Conservation (phyloP, 2,113 vertebrate genomes). For the Paraplagusia blochii region DNA sequence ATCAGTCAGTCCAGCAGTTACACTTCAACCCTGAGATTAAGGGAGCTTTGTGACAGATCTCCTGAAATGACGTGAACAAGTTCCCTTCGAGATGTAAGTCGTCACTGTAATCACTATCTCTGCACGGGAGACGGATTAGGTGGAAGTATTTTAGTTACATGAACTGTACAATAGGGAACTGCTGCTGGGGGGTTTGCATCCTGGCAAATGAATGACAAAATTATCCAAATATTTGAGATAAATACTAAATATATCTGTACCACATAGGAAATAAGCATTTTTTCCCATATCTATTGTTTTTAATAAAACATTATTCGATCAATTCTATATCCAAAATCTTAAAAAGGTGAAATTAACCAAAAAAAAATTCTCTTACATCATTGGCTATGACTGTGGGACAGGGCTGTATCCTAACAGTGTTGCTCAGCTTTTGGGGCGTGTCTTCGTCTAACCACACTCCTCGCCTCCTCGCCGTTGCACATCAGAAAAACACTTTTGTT, state of each 20-base stretch:
- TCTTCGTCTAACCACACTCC: constrained; percentile 38
- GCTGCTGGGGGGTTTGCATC: neutral
- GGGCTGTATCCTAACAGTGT: constrained; percentile 30
- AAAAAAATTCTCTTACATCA: constrained; percentile 61
- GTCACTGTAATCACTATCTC: constrained; percentile 40
- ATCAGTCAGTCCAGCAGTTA: constrained; percentile 51
- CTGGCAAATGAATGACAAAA: neutral
- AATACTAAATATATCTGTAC: too few relatives aligned
- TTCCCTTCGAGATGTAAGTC: constrained; percentile 32
- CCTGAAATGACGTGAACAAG: constrained; percentile 51
- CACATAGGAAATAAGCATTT: too few relatives aligned
- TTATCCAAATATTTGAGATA: neutral
- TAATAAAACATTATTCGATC: too few relatives aligned
- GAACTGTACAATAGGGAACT: neutral
- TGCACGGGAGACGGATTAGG: constrained; percentile 8
- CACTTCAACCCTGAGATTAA: constrained; percentile 52
- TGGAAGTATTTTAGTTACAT: neutral
- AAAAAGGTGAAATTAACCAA: constrained; percentile 27
- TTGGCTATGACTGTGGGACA: constrained; percentile 58
- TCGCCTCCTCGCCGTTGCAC: constrained; percentile 40
- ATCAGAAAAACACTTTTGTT: constrained; percentile 71
- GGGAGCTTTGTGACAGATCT: constrained; percentile 51
- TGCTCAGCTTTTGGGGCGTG: constrained; percentile 50
- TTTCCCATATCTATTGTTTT: too few relatives aligned
- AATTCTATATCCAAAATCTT: neutral